Conservation (phyloP, 92 coral and sea anemone genomes). For the Plumapathes pennacea region DNA sequence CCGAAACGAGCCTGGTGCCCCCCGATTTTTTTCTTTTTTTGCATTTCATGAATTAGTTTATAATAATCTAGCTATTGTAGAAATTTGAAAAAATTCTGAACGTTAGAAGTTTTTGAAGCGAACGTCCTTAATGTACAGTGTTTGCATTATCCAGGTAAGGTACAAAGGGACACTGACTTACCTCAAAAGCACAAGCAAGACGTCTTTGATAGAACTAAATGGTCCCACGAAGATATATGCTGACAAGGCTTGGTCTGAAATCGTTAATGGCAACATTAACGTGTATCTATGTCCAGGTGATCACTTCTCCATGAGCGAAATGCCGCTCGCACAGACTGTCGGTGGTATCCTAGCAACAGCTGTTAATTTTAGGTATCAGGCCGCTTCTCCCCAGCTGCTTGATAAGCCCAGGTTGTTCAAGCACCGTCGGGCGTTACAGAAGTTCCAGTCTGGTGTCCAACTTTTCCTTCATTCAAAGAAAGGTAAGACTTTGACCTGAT, state of each 20-base stretch:
- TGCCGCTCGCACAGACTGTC: constrained; percentile 50
- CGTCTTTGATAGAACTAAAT: too few relatives aligned
- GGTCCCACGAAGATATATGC: too few relatives aligned
- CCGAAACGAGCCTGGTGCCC: too few relatives aligned
- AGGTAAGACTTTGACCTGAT: too few relatives aligned
- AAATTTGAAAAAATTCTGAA: too few relatives aligned
- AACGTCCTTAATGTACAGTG: too few relatives aligned
- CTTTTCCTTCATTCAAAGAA: constrained; percentile 40
- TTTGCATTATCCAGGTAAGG: too few relatives aligned
- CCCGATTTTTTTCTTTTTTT: too few relatives aligned
- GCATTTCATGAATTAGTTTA: too few relatives aligned
- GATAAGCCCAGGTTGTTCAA: constrained; percentile 19
- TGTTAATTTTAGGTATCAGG: constrained; percentile 39
- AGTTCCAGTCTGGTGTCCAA: constrained; percentile 27
- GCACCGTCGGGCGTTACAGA: constrained; percentile 47
- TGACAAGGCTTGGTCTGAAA: constrained; percentile 66
- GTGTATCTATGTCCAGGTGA: constrained; percentile 62
- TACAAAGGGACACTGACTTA: constrained; percentile 56
- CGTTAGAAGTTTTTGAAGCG: too few relatives aligned
- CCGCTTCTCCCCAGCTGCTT: constrained; percentile 25
- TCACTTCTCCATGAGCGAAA: constrained; percentile 64
- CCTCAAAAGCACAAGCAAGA: too few relatives aligned
- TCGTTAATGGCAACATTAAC: constrained; percentile 46
- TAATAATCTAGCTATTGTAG: too few relatives aligned
- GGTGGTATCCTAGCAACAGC: constrained; percentile 63